Conservation (phyloP, 2,113 vertebrate genomes). For the Synodontis membranacea region DNA sequence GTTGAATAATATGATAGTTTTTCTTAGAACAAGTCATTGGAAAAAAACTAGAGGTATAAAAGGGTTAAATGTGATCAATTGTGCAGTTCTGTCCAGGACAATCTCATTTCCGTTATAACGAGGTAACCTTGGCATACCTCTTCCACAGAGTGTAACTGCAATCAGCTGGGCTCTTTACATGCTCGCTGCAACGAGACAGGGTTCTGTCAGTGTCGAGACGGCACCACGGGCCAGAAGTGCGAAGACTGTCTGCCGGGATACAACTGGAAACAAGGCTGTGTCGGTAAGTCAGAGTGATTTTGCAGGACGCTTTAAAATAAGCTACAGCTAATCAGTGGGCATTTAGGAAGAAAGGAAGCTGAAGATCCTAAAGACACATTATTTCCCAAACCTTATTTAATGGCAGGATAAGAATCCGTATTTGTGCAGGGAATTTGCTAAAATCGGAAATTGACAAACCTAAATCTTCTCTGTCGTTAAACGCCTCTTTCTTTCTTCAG, state of each 20-base stretch:
- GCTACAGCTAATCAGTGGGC: neutral
- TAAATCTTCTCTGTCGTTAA: neutral
- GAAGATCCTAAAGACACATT: neutral
- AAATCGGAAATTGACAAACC: neutral
- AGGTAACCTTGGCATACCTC: neutral
- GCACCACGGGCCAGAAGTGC: conserved; percentile 83
- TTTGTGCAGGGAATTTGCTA: neutral
- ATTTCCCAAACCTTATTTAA: neutral
- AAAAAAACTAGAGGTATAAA: neutral
- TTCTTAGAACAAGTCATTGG: neutral
- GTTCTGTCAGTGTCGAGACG: conserved; percentile 85
- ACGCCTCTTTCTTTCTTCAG: conserved; percentile 61
- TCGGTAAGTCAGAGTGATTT: conserved; percentile 72
- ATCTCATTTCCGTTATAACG: neutral
- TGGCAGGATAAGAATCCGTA: neutral
- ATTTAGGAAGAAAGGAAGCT: neutral
- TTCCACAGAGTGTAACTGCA: conserved; percentile 85
- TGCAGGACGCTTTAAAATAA: neutral
- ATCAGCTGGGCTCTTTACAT: conserved; percentile 79
- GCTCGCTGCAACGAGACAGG: conserved; percentile 88
- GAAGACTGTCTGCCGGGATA: conserved; percentile 86
- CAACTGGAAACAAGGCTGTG: conserved; percentile 85
- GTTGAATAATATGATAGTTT: neutral
- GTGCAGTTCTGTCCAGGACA: neutral
- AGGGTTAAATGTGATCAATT: neutral